Conservation (phyloP, 2,113 vertebrate genomes). For the Podarcis cretensis region DNA sequence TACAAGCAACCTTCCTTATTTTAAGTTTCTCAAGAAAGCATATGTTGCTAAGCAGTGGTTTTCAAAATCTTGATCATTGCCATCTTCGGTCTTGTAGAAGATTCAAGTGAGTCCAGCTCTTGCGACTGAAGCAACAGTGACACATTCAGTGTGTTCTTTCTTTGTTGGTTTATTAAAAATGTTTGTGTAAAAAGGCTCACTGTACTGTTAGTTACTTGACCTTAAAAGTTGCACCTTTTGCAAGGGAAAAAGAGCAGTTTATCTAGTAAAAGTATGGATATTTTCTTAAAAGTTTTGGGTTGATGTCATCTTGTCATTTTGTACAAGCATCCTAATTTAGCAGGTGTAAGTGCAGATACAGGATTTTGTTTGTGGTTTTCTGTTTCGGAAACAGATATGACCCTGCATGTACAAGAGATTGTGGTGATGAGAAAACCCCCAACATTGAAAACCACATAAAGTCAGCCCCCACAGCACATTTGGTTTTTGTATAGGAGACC, state of each 20-base stretch:
- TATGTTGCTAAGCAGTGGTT: not conserved
- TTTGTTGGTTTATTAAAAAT: not conserved
- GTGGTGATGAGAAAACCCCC: too few species aligned
- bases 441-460: too few species aligned
- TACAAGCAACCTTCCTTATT: conserved; percentile 33
- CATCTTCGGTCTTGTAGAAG: not conserved
- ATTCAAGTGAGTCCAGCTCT: not conserved
- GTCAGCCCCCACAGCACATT: not conserved
- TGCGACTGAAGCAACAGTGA: not conserved
- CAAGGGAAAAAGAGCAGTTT: not conserved
- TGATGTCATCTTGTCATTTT: not conserved
- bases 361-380: not conserved
- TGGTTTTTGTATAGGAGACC: too few species aligned
- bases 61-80: conserved; percentile 21
- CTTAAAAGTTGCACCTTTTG: not conserved
- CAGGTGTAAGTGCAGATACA: not conserved
- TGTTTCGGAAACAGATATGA: not conserved
- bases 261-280: not conserved
- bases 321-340: not conserved
- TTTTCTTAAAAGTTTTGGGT: not conserved
- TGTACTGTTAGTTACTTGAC: not conserved
- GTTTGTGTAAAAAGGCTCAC: conserved; percentile 10
- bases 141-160: not conserved
- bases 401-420: not conserved
- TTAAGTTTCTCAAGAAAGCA: conserved; percentile 14